Evolutionary conservation across 2,113 vertebrate species (phyloP), one percentile per base, ranked within the genome.

Genomic region (Cochlearius cochlearius): DNA sequence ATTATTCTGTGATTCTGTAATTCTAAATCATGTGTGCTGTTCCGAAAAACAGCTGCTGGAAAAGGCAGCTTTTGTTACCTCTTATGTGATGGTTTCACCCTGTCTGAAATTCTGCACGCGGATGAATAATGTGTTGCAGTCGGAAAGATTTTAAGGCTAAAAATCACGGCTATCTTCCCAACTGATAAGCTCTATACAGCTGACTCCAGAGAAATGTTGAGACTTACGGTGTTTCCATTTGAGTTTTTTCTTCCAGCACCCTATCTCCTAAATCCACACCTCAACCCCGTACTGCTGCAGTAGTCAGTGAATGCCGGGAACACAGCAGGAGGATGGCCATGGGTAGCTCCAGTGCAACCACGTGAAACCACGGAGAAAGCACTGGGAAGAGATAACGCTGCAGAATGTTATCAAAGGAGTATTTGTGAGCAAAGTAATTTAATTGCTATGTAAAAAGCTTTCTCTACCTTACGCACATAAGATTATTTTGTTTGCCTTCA

Each of bases 41-140:
- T 72, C 72, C 87, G 72, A 75, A 80, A 83, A 96, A 50, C 62
- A 92, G 58, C 67, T 95, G 85, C 76, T 95, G 67, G 67, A 67
- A 83, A 89, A 95, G 15, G 34, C 27, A 67, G 64, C 10, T 56
- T 82, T 12, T 36, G 55, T 62, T 88, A 50, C 66, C 15, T 74
- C 34, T 41, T 20, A 23, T 2, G 7, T 49, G 27, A 62, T 58
- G n/a, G 38, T 56, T 86, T 89, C 43, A 79, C 52, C 20, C 55
- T 39, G 50, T 60, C 36, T 90, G 72, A 90, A 52, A 72, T 84
- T 80, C 62, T 55, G n/a, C 38, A 41, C 23, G 14, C 21, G 21
- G 43, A 87, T 55, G 25, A 76, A 71, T 32, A 29, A 14, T 36
- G 56, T 9, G 29, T 29, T 83, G 30, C 15, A 71, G 38, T 49